A percentile compares a stretch with the other conserved stretches of the same genome.
Evolutionary conservation across 2,797 vertebrate genomes (phyloP).

Genomic region (Enteromius radiatus): DNA sequence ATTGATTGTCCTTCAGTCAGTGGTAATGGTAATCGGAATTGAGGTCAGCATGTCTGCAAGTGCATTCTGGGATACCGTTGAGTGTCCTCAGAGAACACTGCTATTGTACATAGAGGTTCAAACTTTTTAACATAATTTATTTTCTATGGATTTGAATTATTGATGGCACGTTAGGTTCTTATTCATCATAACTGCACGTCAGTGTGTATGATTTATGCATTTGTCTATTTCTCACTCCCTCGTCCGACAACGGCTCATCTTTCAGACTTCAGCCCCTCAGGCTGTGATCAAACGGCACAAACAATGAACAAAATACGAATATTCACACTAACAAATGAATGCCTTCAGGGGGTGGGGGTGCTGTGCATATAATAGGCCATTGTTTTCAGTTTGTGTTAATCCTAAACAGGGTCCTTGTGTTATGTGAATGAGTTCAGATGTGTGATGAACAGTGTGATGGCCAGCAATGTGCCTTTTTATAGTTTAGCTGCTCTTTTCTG

Average conservation of each 20-base stretch:
- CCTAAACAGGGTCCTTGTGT: slow-evolving; percentile 69
- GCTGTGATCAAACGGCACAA: slow-evolving; percentile 75
- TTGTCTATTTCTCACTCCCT: slow-evolving; percentile 16
- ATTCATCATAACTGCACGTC: neutral
- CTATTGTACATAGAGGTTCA: neutral
- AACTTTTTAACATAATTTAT: slow-evolving; percentile 7
- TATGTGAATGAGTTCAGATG: slow-evolving; percentile 73
- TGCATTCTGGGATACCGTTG: slow-evolving; percentile 32
- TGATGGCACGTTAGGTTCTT: slow-evolving; percentile 6
- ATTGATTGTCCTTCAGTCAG: slow-evolving; percentile 24
- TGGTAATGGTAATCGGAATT: slow-evolving; percentile 28
- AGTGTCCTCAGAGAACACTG: neutral
- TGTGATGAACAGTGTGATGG: slow-evolving; percentile 71
- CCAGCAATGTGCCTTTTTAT: slow-evolving; percentile 60
- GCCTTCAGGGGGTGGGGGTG: slow-evolving; percentile 59
- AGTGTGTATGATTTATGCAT: neutral
- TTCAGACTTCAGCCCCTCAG: slow-evolving; percentile 64
- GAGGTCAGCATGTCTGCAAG: slow-evolving; percentile 25
- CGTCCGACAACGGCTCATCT: slow-evolving; percentile 34
- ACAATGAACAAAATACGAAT: slow-evolving; percentile 81
- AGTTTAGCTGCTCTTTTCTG: slow-evolving; percentile 49
- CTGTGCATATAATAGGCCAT: slow-evolving; percentile 62
- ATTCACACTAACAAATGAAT: slow-evolving; percentile 66
- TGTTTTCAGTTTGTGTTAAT: slow-evolving; percentile 77
- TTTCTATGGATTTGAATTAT: slow-evolving; percentile 29